Evolutionary conservation across 2,888 invertebrate species (phyloP).

Genomic region (Clivina fossor): DNA sequence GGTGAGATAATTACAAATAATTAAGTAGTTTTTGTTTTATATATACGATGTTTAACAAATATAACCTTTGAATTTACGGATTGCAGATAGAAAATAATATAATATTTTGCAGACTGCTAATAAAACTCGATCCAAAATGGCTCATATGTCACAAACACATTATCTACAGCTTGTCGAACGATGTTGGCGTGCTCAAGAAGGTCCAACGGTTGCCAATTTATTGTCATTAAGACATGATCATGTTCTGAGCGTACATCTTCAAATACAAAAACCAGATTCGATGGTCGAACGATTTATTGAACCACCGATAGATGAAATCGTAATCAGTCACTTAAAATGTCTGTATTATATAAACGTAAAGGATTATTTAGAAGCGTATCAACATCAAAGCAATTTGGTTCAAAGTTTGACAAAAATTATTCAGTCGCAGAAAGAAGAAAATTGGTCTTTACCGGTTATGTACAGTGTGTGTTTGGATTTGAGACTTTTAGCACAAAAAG

Average conservation of each 20-base stretch:
- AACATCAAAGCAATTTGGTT: slow-evolving; percentile 74
- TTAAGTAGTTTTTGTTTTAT: not conserved
- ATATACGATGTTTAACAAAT: not conserved
- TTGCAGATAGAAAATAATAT: too few species aligned
- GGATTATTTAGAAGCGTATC: slow-evolving; percentile 71
- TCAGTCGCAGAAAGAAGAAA: slow-evolving; percentile 88
- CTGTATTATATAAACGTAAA: slow-evolving; percentile 56
- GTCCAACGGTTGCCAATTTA: slow-evolving; percentile 60
- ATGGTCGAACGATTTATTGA: slow-evolving; percentile 70
- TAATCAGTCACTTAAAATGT: slow-evolving; percentile 75
- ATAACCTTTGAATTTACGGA: too few species aligned
- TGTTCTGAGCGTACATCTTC: slow-evolving; percentile 67
- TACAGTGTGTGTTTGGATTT: slow-evolving; percentile 87
- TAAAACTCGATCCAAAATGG: slow-evolving; percentile 41
- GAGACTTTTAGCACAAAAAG: slow-evolving; percentile 77
- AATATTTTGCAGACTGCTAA: slow-evolving; percentile 4
- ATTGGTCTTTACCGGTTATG: slow-evolving; percentile 96
- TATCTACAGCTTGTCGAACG: slow-evolving; percentile 58
- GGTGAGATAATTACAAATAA: not conserved
- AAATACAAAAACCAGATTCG: slow-evolving; percentile 69
- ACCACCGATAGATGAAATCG: slow-evolving; percentile 74
- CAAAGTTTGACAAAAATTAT: slow-evolving; percentile 80
- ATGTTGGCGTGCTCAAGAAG: slow-evolving; percentile 65
- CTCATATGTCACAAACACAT: slow-evolving; percentile 51
- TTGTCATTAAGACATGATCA: slow-evolving; percentile 73